Evolutionary conservation across 2,113 vertebrate genomes (phyloP).

Genomic region (Barnardius zonarius): DNA sequence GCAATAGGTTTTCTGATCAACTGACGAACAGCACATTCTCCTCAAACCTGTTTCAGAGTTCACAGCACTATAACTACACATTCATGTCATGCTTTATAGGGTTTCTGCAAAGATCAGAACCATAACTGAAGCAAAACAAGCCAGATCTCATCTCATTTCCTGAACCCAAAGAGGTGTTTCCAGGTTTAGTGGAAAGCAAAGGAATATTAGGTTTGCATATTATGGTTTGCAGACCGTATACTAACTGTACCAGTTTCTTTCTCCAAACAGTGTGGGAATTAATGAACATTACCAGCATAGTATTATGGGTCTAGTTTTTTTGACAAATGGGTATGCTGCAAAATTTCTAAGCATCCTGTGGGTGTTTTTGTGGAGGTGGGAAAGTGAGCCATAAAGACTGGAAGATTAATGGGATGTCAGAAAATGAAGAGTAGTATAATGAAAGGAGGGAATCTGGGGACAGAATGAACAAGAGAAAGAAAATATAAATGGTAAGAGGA

Average conservation of each 20-base stretch:
- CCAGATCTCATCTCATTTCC: neutral
- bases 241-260: slow-evolving; percentile 40
- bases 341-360: slow-evolving; percentile 57
- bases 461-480: slow-evolving; percentile 32
- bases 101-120: neutral
- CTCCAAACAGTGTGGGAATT: slow-evolving; percentile 58
- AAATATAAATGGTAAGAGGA: slow-evolving; percentile 30
- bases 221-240: slow-evolving; percentile 20
- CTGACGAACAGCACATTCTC: neutral
- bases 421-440: slow-evolving; percentile 57
- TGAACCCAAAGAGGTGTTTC: neutral
- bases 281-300: slow-evolving; percentile 45
- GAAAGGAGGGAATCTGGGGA: slow-evolving; percentile 33
- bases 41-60: neutral
- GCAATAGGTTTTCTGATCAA: neutral
- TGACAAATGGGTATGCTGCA: slow-evolving; percentile 52
- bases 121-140: neutral
- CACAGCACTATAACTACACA: neutral
- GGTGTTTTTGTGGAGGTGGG: slow-evolving; percentile 54
- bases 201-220: neutral
- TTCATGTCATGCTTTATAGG: neutral
- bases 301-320: slow-evolving; percentile 45
- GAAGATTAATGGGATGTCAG: slow-evolving; percentile 54
- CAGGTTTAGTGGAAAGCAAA: neutral
- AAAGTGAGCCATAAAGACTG: slow-evolving; percentile 51